A percentile compares a stretch with the other conserved stretches of the same genome.
Conservation (phyloP, 2,113 vertebrate genomes). For the Hystrix cristata region DNA sequence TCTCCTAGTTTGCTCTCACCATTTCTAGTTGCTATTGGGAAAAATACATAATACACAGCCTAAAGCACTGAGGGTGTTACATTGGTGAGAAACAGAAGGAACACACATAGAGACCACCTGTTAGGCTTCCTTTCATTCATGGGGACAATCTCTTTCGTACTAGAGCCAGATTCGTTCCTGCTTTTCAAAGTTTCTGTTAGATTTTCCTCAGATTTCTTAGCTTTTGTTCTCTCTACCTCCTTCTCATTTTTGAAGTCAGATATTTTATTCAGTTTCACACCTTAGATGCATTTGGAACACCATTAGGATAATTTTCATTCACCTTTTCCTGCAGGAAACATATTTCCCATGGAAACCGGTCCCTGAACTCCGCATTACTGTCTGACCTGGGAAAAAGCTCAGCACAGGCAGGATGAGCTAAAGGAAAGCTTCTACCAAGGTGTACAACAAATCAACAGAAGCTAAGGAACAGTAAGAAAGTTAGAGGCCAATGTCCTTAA, state of each 20-base stretch:
- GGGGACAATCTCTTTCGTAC: not conserved
- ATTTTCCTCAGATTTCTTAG: not conserved
- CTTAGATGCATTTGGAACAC: not conserved
- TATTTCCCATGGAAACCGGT: not conserved
- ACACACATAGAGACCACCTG: not conserved
- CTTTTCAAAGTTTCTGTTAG: not conserved
- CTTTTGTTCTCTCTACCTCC: not conserved
- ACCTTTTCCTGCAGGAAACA: not conserved
- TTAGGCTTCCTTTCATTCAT: not conserved
- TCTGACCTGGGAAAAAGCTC: not conserved
- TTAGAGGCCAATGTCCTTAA: not conserved
- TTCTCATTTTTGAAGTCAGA: not conserved
- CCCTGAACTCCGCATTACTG: not conserved
- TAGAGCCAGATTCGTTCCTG: not conserved
- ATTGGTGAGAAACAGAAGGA: not conserved
- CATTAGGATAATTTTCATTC: not conserved
- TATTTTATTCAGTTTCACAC: not conserved
- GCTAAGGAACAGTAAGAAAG: not conserved
- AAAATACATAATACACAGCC: not conserved
- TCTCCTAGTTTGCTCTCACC: not conserved
- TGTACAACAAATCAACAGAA: not conserved
- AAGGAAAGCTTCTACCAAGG: not conserved
- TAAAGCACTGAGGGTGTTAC: not conserved
- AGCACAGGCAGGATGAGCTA: fast-evolving
- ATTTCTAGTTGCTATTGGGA: not conserved